These are phyloP conservation scores for Thalpophila matura DNA, from an alignment of 2,888 invertebrate species.

Conservation along the genomic window DNA sequence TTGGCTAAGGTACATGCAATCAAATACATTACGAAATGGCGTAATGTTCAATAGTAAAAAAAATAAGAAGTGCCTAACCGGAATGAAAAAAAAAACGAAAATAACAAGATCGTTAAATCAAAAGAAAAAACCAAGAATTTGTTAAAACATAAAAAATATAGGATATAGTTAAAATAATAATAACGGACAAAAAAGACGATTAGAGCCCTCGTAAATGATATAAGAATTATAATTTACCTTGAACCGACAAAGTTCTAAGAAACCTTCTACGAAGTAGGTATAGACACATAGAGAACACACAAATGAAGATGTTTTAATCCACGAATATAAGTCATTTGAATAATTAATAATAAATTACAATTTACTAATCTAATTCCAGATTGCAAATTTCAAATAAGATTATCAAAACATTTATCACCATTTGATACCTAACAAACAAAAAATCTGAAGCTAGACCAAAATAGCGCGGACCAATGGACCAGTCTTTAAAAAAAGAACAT, in stretches of 20 bases:
- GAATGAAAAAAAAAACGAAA: conserved; percentile 1
- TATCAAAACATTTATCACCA: conserved; percentile 29
- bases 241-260: conserved; percentile 17
- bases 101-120: not conserved
- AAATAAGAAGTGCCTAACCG: conserved; percentile 5
- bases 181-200: conserved; percentile 31
- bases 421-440: not conserved
- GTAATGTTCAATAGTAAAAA: too few relatives aligned
- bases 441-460: conserved; percentile 3
- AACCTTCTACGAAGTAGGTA: not conserved
- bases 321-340: not conserved
- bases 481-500: conserved; percentile 17
- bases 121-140: conserved; percentile 23
- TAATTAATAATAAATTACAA: conserved; percentile 14
- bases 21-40: too few relatives aligned
- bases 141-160: conserved; percentile 21
- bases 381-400: conserved; percentile 13
- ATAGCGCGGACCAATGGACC: conserved; percentile 16
- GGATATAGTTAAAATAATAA: conserved; percentile 10
- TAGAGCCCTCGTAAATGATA: conserved; percentile 19
- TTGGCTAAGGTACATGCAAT: too few relatives aligned
- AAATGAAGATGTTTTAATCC: not conserved
- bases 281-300: not conserved
- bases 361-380: not conserved
- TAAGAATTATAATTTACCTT: conserved; percentile 5